phyloP scores from a whole-genome alignment of 1,140 invertebrate species.

The Zaprionus davidi region DNA sequence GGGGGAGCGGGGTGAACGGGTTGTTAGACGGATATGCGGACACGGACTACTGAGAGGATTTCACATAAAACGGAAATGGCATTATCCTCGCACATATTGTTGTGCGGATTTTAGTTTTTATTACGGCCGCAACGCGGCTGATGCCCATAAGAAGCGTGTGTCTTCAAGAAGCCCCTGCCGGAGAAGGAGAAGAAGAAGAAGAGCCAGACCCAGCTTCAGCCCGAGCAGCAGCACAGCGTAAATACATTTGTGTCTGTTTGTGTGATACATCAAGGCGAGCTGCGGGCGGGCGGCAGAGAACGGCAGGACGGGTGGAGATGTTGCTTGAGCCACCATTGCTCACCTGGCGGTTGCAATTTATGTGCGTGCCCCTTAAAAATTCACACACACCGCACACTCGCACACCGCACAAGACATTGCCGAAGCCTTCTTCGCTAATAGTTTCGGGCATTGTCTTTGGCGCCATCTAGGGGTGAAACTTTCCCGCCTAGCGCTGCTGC shows the following conservation, averaged over 20 bases:
- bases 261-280: conserved; percentile 69
- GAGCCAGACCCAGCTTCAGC: background rate
- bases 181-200: background rate
- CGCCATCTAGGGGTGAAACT: conserved; percentile 23
- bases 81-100: conserved; percentile 83
- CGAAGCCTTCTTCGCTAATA: conserved; percentile 64
- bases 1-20: background rate
- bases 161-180: background rate
- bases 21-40: conserved; percentile 54
- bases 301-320: background rate
- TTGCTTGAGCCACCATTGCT: conserved; percentile 34
- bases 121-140: conserved; percentile 70
- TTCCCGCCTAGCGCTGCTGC: background rate
- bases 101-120: conserved; percentile 83
- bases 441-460: conserved; percentile 61
- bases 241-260: conserved; percentile 79
- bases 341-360: conserved; percentile 77
- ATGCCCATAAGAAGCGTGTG: conserved; percentile 64
- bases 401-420: background rate
- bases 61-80: conserved; percentile 83
- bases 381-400: conserved; percentile 39
- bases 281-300: background rate
- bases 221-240: conserved; percentile 47
- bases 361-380: conserved; percentile 71
- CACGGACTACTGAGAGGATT: conserved; percentile 70